Base-by-base conservation (phyloP, 2,113 vertebrate species). In the Ciconia stormi region DNA sequence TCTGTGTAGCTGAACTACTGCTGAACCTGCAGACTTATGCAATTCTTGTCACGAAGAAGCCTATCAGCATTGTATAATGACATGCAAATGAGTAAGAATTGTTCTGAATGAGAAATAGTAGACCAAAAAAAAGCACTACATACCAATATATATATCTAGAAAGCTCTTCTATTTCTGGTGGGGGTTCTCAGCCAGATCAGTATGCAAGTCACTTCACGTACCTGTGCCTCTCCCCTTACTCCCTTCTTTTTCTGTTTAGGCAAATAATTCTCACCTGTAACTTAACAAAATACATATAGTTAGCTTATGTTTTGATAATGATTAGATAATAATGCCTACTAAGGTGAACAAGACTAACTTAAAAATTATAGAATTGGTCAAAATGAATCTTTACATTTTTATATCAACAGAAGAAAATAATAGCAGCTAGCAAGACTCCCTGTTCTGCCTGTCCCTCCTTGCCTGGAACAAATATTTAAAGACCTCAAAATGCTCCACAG, bases 31-130 rank as follows among this genome's bases (percentile, higher is more conserved):
- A 91, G 40, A 46, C 70, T 85, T 72, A 82, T 0, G 13, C 19
- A 66, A 90, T 91, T 94, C 87, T 76, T 94, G 56, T 90, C 58
- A 72, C 49, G 69, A 79, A 91, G 83, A 61, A 87, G 66, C n/a
- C 77, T 23, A 79, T 91, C 65, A 82, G 42, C n/a, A 63, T 58
- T 78, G 53, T 79, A 77, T 91, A 93, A 90, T 86, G 40, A n/a
- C 53, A 96, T 80, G 78, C 20, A 90, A 94, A 96, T 73, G 66
- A 85, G 38, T 7, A 52, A 55, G 46, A 90, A 81, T 82, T 90
- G 46, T 82, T 94, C 58, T 65, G 61, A 91, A 71, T 69, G 47
- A 79, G 81, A 82, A 93, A 76, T 1, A 89, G 6, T 26, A 91
- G 34, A 22, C 2, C 53, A 50, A 94, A 72, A 49, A 11, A n/a